A percentile compares a stretch with the other conserved stretches of the same genome.
Evolutionary conservation across 2,113 vertebrate species (phyloP).

Genomic region (Brachyhypopomus occidentalis): DNA sequence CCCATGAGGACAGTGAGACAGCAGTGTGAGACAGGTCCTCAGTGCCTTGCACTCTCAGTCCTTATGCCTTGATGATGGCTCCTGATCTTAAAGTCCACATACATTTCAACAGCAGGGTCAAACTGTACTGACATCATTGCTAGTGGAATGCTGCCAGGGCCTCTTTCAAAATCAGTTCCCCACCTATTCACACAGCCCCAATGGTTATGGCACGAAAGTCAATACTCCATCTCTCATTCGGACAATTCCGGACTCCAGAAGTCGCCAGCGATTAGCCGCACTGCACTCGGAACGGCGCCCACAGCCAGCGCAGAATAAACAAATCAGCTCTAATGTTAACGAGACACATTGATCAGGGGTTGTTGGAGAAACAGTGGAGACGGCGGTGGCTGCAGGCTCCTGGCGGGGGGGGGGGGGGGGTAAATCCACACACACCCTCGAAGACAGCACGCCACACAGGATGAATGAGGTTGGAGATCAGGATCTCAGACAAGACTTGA

Average conservation of each 20-base stretch:
- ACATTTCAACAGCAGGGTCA: not conserved
- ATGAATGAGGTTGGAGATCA: no score
- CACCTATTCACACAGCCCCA: not conserved
- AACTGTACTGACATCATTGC: not conserved
- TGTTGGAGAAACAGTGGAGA: conserved; percentile 39
- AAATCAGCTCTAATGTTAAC: conserved; percentile 50
- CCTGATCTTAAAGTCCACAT: not conserved
- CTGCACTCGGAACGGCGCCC: conserved; percentile 28
- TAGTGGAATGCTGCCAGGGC: not conserved
- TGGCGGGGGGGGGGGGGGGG: not conserved
- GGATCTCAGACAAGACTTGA: no score
- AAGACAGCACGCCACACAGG: no score
- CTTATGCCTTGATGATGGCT: no score
- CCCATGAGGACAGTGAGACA: no score
- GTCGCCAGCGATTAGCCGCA: conserved; percentile 8
- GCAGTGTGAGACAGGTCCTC: no score
- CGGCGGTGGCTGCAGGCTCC: conserved; percentile 23
- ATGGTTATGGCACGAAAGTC: not conserved
- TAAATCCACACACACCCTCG: not conserved
- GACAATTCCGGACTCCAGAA: not conserved
- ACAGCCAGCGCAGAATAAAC: conserved; percentile 38
- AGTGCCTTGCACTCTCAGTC: no score
- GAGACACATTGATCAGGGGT: conserved; percentile 41
- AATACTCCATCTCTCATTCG: not conserved
- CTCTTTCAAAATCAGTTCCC: not conserved